Percentiles rank a stretch among this genome's conserved stretches.
Evolutionary conservation across 1,140 invertebrate species (phyloP).

Genomic region (Brachystomella parvula): DNA sequence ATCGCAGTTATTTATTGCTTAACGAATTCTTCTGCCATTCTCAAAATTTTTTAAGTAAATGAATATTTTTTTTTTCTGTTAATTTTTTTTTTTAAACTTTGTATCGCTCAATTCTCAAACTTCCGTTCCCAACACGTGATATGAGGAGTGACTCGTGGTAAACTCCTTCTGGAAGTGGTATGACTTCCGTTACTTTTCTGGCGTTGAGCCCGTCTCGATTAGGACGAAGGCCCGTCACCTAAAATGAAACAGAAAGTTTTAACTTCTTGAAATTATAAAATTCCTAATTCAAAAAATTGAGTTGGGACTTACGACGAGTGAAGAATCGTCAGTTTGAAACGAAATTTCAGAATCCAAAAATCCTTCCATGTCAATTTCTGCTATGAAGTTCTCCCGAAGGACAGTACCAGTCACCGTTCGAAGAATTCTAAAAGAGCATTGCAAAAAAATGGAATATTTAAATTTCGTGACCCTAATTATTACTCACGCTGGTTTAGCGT

Average conservation of each 20-base stretch:
- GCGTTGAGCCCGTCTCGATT: constrained; percentile 7
- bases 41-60: no score
- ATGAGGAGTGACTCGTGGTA: constrained; percentile 12
- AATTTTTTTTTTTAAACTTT: background rate
- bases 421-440: background rate
- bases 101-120: background rate
- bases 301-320: background rate
- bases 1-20: no score
- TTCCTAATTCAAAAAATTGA: background rate
- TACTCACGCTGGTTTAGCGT: no score
- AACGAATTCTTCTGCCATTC: no score
- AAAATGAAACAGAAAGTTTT: background rate
- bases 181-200: constrained; percentile 10
- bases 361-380: constrained; percentile 14
- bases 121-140: background rate
- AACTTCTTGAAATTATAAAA: background rate
- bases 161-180: constrained; percentile 11
- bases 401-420: background rate
- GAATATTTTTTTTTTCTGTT: no score
- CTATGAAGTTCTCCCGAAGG: constrained; percentile 10
- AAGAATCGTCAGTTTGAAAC: constrained; percentile 11
- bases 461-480: no score
- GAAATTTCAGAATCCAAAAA: constrained; percentile 17
- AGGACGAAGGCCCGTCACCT: constrained; percentile 14
- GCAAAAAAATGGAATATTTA: no score